Evolutionary conservation across 1,140 invertebrate genomes (phyloP), one percentile per base, ranked within the genome.

Genomic region (Trichogramma pretiosum): DNA sequence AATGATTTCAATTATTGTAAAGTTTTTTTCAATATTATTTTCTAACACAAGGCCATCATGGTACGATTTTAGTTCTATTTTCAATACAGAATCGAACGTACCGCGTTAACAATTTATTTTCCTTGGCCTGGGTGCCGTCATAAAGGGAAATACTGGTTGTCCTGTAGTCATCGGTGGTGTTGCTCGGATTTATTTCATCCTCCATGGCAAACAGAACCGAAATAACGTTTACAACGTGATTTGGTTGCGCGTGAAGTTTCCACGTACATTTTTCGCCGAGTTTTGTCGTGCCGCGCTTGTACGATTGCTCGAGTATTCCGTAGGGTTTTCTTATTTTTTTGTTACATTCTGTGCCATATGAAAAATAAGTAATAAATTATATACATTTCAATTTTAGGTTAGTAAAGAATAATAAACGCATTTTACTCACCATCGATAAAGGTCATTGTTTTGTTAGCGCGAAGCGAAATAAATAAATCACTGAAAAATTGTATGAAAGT

Each of bases 221-320:
- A n/a, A 40, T 40, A 1, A 40, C 14, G 38, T 40, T 14, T 3
- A 40, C 22, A 7, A 40, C 38, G n/a, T 40, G 38, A 16, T 40
- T 16, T 9, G 21, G 3, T 16, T 21, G 38, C 2, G 38, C 38
- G 2, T 24, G 21, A n/a, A 40, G 23, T 1, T 40, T 13, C 38
- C 38, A 40, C 2, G 23, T 26, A 14, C 38, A 40, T 8, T n/a
- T 24, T 24, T 19, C 19, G 17, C 14, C 36, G 3, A 11, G 3
- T 2, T 5, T 38, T 18, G 19, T 21, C 19, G 36, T 11, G 7
- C 19, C 36, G 1, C 23, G 9, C 19, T 19, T 24, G n/a, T n/a
- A 40, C 10, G 21, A n/a, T 24, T 40, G 38, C 23, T 40, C 23
- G 11, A 40, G 24, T 11, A 28, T 28, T 28, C 24, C 24, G 24